Evolutionary conservation across 1,140 invertebrate species (phyloP), one percentile per base, ranked within the genome.

Genomic region (Melitaea cinxia): DNA sequence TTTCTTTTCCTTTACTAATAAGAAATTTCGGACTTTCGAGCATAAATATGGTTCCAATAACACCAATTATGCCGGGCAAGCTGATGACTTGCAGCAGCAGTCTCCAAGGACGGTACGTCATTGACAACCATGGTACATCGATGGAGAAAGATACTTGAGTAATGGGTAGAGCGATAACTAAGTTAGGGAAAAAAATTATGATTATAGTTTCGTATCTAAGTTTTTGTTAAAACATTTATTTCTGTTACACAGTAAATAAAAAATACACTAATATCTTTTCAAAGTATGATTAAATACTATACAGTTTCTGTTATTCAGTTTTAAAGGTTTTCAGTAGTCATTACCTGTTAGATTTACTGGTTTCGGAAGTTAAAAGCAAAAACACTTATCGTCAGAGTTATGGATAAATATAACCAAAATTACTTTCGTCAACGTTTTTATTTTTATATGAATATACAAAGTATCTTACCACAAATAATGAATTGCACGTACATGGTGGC

Each of bases 81-180:
- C 93, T 92, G 70, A 93, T 94, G 0, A 94, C 59, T 5, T 93
- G 90, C 6, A 95, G 78, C 70, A 95, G 94, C 12, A 95, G 83
- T 21, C 95, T 87, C 95, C 95, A 96, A 14, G 93, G 93, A 82
- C 92, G 72, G 89, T 93, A 78, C 61, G 88, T 45, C 89, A 93
- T 42, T 57, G 75, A 30, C 74, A 80, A 12, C 76, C 83, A 61
- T 59, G 83, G 33, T 71, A 87, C 70, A 12, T 71, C 42, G 2
- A 76, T 17, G 2, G 56, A 52, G 63, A 88, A 85, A 5, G 73
- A 73, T 7, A 82, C 42, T 0, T 30, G 4, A 55, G 42, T 49
- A 26, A 87, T 57, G 12, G 80, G 80, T 10, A 88, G 35, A 0
- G 82, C 83, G 2, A 83, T 75, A 5, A 71, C 86, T 89, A 78